Evolutionary conservation across 2,113 vertebrate species (phyloP).

Genomic region (Ornithorhynchus anatinus): DNA sequence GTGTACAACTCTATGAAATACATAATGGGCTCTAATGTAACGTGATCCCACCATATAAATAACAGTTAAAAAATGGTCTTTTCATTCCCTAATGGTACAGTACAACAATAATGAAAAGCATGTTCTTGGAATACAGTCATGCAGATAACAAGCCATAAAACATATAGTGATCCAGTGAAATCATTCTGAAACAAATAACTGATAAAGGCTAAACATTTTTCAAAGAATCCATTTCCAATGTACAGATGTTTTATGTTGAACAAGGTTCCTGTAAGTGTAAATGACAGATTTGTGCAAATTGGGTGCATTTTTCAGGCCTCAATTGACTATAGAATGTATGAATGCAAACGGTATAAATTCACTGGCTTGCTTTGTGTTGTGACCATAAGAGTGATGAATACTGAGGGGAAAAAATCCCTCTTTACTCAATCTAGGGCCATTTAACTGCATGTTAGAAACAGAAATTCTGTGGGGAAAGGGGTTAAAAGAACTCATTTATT

Average conservation of each 20-base stretch:
- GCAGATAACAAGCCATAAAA: conserved; percentile 61
- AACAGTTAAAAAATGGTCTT: conserved; percentile 38
- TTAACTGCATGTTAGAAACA: background rate
- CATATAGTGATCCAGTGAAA: conserved; percentile 46
- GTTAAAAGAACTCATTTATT: conserved; percentile 17
- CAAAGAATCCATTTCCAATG: conserved; percentile 47
- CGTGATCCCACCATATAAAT: conserved; percentile 52
- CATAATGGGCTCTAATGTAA: conserved; percentile 17
- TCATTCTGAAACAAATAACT: conserved; percentile 57
- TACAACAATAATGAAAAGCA: conserved; percentile 51
- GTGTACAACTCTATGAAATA: conserved; percentile 5
- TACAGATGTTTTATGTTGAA: conserved; percentile 38
- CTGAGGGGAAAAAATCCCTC: background rate
- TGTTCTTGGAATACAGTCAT: conserved; percentile 54
- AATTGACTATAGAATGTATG: background rate
- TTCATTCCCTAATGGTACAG: conserved; percentile 20
- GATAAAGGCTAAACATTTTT: conserved; percentile 67
- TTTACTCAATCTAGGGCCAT: background rate
- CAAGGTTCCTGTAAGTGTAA: conserved; percentile 3
- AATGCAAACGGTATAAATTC: background rate
- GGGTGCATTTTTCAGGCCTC: background rate
- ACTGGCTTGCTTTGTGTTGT: background rate
- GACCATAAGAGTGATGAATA: background rate
- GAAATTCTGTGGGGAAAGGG: background rate
- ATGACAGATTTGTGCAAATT: conserved; percentile 27